These are phyloP conservation scores for Falco columbarius DNA, from an alignment of 2,797 vertebrate species.

Conservation along the genomic window DNA sequence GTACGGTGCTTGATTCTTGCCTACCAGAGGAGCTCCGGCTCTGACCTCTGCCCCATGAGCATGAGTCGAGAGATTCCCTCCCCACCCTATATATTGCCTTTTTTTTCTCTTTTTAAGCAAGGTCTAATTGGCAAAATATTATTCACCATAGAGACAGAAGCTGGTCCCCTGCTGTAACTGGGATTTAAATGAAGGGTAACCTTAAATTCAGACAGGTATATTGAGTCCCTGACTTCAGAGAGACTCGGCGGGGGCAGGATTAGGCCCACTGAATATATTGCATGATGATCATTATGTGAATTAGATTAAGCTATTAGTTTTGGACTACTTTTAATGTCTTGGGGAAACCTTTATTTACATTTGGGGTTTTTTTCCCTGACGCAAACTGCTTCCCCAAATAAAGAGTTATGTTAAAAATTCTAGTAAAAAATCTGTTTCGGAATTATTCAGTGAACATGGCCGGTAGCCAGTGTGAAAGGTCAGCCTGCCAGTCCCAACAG, in stretches of 20 bases:
- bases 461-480: slow-evolving; percentile 41
- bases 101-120: background rate
- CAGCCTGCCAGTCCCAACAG: slow-evolving; percentile 10
- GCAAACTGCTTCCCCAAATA: slow-evolving; percentile 45
- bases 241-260: background rate
- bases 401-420: slow-evolving; percentile 45
- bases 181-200: background rate
- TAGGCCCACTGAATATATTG: background rate
- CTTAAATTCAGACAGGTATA: background rate
- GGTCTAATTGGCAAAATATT: slow-evolving; percentile 40
- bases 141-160: slow-evolving; percentile 29
- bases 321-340: slow-evolving; percentile 55
- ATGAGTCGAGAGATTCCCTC: slow-evolving; percentile 40
- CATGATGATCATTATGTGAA: background rate
- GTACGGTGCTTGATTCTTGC: background rate
- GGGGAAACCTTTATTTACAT: slow-evolving; percentile 45
- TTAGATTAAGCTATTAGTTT: slow-evolving; percentile 54
- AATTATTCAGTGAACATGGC: slow-evolving; percentile 5
- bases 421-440: slow-evolving; percentile 12
- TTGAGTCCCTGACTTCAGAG: background rate
- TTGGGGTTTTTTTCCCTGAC: background rate
- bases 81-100: background rate
- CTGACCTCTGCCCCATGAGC: background rate
- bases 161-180: background rate
- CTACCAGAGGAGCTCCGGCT: background rate